These are phyloP conservation scores for Achatina immaculata DNA, from an alignment of 1,140 invertebrate species.

Conservation along the genomic window DNA sequence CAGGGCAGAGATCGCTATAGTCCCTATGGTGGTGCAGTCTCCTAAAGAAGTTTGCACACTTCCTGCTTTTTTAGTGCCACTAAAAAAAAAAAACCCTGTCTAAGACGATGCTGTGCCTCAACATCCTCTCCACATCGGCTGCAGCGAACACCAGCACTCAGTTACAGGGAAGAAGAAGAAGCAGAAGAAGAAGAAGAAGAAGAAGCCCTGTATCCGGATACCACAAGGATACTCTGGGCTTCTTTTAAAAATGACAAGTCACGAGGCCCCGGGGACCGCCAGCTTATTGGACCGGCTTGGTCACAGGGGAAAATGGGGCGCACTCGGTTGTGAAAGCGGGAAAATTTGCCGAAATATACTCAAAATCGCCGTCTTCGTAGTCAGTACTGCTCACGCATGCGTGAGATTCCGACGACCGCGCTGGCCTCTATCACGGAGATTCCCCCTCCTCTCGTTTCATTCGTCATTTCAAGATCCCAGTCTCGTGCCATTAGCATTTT, in stretches of 20 bases:
- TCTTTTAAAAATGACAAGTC: conserved; percentile 11
- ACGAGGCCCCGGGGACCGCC: background rate
- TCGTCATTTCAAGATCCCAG: background rate
- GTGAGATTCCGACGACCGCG: background rate
- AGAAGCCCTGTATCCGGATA: no score
- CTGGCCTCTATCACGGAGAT: background rate
- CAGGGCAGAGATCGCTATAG: no score
- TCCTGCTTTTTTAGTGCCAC: no score
- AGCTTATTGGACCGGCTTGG: conserved; percentile 14
- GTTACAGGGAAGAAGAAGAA: no score
- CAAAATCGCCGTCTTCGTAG: background rate
- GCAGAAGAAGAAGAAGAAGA: no score
- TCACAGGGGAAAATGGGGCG: conserved; percentile 11
- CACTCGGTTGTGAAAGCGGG: conserved; percentile 19
- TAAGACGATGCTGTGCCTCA: no score
- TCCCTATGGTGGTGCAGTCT: no score
- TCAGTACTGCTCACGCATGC: conserved; percentile 24
- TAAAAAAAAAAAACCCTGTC: no score
- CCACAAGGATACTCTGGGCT: no score
- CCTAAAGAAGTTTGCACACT: no score
- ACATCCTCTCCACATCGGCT: no score
- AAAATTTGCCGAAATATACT: conserved; percentile 7
- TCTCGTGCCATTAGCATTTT: background rate
- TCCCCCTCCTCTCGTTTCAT: background rate
- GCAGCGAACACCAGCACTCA: no score